Conservation (phyloP, 2,113 vertebrate species). For the Peromyscus leucopus region DNA sequence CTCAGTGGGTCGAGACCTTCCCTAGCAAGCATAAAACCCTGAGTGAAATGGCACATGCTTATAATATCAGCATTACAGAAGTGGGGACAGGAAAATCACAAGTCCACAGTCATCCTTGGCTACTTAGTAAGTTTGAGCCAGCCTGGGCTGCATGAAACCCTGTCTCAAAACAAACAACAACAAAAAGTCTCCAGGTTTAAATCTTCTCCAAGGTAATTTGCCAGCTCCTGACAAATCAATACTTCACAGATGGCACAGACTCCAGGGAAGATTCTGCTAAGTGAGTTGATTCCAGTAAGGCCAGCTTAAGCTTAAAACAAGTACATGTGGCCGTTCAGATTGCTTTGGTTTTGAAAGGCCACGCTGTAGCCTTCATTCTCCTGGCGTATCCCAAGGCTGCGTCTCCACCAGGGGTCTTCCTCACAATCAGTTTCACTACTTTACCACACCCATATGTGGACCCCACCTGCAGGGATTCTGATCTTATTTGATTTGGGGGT, state of each 20-base stretch:
- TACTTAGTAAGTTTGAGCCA: neutral
- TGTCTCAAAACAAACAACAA: neutral
- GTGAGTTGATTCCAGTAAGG: neutral
- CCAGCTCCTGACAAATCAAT: neutral
- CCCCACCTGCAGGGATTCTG: neutral
- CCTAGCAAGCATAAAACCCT: no score
- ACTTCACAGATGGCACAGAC: neutral
- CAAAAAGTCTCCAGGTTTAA: neutral
- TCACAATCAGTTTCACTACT: neutral
- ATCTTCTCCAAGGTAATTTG: neutral
- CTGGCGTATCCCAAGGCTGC: neutral
- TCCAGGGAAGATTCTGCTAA: neutral
- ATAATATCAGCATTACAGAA: neutral
- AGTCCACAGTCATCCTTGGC: neutral
- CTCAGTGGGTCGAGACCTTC: no score
- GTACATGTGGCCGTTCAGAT: neutral
- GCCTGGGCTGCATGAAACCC: neutral
- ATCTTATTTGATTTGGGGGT: neutral
- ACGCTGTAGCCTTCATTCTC: fast-evolving
- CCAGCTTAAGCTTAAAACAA: neutral
- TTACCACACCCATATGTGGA: neutral
- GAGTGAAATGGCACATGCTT: neutral
- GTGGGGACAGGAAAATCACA: neutral
- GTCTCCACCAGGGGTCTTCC: neutral
- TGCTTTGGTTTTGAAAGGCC: neutral